Conservation (phyloP, 1,140 invertebrate genomes). For the Hirudo medicinalis region DNA sequence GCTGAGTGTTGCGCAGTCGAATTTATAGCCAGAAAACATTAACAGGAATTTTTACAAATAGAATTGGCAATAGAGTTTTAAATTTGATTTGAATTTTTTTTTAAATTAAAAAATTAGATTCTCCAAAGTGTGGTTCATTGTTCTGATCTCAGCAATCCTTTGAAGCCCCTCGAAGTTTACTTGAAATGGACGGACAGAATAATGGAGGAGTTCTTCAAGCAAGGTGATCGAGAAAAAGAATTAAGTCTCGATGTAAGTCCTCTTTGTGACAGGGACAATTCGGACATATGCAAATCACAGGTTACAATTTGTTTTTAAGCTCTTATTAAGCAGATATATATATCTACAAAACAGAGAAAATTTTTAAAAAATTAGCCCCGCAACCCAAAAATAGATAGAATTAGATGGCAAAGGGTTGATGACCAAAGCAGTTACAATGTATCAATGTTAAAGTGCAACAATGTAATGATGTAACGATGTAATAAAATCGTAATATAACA, state of each 20-base stretch:
- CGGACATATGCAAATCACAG: constrained; percentile 93
- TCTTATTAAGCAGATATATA: no score
- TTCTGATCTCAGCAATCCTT: constrained; percentile 93
- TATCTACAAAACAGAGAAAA: no score
- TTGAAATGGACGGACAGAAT: constrained; percentile 80
- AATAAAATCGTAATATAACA: no score
- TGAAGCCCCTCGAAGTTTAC: constrained; percentile 85
- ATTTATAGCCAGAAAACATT: no score
- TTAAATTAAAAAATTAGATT: constrained; percentile 50
- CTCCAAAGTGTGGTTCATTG: constrained; percentile 97
- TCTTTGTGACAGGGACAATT: constrained; percentile 80
- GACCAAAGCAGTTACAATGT: no score
- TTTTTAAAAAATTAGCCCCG: no score
- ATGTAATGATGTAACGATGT: no score
- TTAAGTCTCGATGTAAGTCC: constrained; percentile 78
- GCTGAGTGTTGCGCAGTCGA: not conserved
- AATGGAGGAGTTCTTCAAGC: constrained; percentile 95
- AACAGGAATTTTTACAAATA: no score
- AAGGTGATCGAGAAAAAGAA: constrained; percentile 82
- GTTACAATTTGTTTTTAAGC: constrained; percentile 27
- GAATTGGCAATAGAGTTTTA: no score
- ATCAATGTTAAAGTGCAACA: no score
- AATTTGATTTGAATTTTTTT: not conserved
- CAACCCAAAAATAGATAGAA: no score
- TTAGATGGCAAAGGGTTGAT: no score